Evolutionary conservation across 2,888 invertebrate species (phyloP), one percentile per base, ranked within the genome.

Genomic region (Lysandra bellargus): DNA sequence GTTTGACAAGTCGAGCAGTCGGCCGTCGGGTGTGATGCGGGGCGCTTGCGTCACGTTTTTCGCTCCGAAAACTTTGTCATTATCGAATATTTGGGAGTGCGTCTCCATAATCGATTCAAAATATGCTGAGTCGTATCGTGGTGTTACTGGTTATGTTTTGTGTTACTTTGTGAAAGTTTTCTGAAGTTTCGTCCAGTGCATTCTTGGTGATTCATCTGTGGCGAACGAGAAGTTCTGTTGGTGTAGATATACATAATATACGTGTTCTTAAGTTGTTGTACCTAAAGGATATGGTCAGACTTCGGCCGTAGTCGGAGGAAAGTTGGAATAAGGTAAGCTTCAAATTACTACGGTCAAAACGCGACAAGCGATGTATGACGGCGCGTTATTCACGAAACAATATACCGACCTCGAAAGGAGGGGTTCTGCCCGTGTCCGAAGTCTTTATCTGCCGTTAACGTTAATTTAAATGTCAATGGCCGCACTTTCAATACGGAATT

Each of bases 141-240:
- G 81, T 85, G 85, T 86, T 9, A 23, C 87, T 77, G 78, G 77
- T 81, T 82, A 88, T 89, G 88, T 86, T 81, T 82, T 80, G 81
- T 86, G 89, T 89, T 88, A 83, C 86, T 87, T 85, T 85, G 80
- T 83, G 88, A 86, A 86, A 81, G 86, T 85, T 85, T 88, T 86
- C 86, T 81, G 80, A 85, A 87, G 90, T 89, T 88, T 84, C 85
- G 84, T 84, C 80, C 84, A 88, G 92, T 92, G 92, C 91, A 92
- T 93, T 92, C 91, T 90, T 89, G 89, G 93, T 93, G 93, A 93
- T 93, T 93, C 93, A 93, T 93, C 93, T 93, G 86, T 82, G 86
- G 86, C 85, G 88, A 88, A 90, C 90, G 90, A 93, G 92, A 90
- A 91, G 90, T 90, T 86, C 86, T 89, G 90, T 91, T 89, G 86